Base-by-base conservation (phyloP, 2,888 invertebrate species). In the Pomacea canaliculata region DNA sequence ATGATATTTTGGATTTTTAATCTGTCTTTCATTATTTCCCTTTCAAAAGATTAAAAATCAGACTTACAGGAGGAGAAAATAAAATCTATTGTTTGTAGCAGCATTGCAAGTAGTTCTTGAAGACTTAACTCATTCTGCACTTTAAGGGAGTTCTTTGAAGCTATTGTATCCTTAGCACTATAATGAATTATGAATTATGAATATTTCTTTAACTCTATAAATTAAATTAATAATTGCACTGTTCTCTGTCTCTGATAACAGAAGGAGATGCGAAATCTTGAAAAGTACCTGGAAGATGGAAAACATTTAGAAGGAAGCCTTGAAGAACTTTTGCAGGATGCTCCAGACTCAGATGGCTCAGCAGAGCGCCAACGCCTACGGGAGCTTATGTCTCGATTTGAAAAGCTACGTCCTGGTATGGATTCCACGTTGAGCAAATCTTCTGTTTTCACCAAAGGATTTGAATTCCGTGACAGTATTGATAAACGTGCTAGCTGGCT, bases 391-490 rank as follows among this genome's bases (percentile, higher is more conserved):
- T 93, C 95, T 0, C 94, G 97, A 80, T 97, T 97, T 81, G 76
- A 83, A 51, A 83, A 85, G 87, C 92, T 98, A 18, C 95, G 97
- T 85, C 97, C 97, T 0, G 95, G 95, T 2, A 95, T 97, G 83
- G 97, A 97, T 91, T 94, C 97, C 74, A 96, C 97, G 0, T 96
- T 97, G 94, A 95, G 96, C 16, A 96, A 96, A 91, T 97, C 97
- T 0, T 96, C 97, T 86, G 95, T 97, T 0, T 95, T 96, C 87
- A 95, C 97, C 5, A 95, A 96, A 91, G 97, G 97, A 89, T 97
- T 97, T 89, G 95, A 96, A 0, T 98, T 97, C 90, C 93, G 96
- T 66, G 94, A 96, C 84, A 96, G 96, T 90, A 95, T 97, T 0
- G 94, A 95, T 80, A 96, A 96, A 92, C 95, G 96, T 59, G 95